A percentile compares a stretch with the other conserved stretches of the same genome.
Evolutionary conservation across 2,888 invertebrate genomes (phyloP).

Genomic region (Gandaritis pyraliata): DNA sequence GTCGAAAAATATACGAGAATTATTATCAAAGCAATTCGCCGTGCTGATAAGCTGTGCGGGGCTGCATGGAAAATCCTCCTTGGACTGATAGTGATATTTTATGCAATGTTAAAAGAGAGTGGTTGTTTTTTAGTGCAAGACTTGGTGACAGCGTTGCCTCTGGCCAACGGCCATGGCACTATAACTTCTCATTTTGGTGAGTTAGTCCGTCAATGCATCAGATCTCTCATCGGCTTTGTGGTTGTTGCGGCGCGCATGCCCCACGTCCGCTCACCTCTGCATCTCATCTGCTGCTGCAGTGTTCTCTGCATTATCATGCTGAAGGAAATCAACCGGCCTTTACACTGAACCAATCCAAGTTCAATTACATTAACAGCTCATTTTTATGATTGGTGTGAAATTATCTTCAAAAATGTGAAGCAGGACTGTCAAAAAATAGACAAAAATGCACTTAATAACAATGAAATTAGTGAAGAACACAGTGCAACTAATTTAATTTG

Average conservation of each 20-base stretch:
- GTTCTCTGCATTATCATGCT: slow-evolving; percentile 3
- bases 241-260: slow-evolving; percentile 79
- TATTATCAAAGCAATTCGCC: slow-evolving; percentile 48
- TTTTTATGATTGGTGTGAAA: slow-evolving; percentile 31
- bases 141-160: slow-evolving; percentile 84
- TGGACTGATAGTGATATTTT: slow-evolving; percentile 56
- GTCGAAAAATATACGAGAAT: slow-evolving; percentile 48
- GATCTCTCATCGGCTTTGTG: slow-evolving; percentile 77
- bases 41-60: slow-evolving; percentile 56
- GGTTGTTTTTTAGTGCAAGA: slow-evolving; percentile 85
- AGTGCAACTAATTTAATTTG: no score
- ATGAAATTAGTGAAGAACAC: no score
- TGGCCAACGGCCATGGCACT: slow-evolving; percentile 84
- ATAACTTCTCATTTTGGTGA: slow-evolving; percentile 84
- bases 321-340: slow-evolving; percentile 28
- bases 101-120: slow-evolving; percentile 81
- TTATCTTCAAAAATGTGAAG: slow-evolving; percentile 14
- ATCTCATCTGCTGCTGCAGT: slow-evolving; percentile 55
- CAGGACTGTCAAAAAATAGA: background rate
- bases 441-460: background rate
- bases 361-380: slow-evolving; percentile 32
- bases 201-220: slow-evolving; percentile 77
- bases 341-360: slow-evolving; percentile 18
- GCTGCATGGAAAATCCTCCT: slow-evolving; percentile 40
- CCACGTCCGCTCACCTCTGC: slow-evolving; percentile 67